phyloP scores from a whole-genome alignment of 1,140 invertebrate genomes.

The Brachionus angularis region DNA sequence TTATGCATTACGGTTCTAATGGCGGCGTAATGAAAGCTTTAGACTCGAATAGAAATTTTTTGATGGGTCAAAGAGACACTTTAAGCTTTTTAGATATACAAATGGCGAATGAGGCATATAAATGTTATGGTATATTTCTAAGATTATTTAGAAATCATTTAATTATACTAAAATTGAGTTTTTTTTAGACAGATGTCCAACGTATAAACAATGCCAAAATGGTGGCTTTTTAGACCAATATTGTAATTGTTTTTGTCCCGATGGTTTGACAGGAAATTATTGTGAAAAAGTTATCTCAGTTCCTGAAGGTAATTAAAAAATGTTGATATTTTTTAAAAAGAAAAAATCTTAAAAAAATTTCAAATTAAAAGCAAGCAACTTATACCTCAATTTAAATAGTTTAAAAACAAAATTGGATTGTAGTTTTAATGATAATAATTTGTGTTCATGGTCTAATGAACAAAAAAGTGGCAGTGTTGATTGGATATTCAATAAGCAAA shows the following conservation, averaged over 20 bases:
- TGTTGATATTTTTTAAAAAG: background rate
- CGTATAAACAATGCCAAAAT: background rate
- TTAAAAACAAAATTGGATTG: background rate
- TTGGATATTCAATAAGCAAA: constrained; percentile 10
- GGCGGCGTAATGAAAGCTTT: constrained; percentile 46
- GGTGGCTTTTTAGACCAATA: constrained; percentile 18
- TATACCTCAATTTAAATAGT: no score
- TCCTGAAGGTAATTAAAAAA: background rate
- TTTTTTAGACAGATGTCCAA: constrained; percentile 14
- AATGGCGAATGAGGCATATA: constrained; percentile 49
- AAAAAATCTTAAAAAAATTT: no score
- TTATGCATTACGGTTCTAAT: constrained; percentile 47
- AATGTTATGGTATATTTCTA: constrained; percentile 44
- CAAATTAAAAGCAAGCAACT: no score
- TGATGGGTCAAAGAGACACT: constrained; percentile 47
- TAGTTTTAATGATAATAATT: background rate
- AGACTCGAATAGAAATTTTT: constrained; percentile 45
- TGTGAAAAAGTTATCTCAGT: constrained; percentile 12
- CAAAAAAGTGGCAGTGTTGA: background rate
- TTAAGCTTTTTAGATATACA: constrained; percentile 48
- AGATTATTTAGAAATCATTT: background rate
- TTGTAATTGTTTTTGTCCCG: constrained; percentile 41
- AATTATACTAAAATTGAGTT: background rate
- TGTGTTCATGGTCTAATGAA: constrained; percentile 6
- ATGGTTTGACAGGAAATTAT: constrained; percentile 4